Conservation (phyloP, 1,140 invertebrate genomes). For the Pseudomyrmex concolor region DNA sequence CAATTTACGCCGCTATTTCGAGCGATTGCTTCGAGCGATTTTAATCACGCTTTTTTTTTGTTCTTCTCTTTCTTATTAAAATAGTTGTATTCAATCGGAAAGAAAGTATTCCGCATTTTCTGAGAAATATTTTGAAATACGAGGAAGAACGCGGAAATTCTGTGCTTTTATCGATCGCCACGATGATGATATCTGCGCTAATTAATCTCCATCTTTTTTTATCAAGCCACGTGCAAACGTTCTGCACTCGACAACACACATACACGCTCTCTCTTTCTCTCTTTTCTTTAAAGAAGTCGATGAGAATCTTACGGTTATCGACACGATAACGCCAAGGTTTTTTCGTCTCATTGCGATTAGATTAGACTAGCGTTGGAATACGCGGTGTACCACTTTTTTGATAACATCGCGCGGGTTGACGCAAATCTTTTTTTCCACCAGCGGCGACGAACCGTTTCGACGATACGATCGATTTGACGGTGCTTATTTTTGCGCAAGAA, state of each 20-base stretch:
- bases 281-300: constrained; percentile 1
- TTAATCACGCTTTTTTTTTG: not conserved
- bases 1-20: too few relatives aligned
- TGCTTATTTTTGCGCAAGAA: constrained; percentile 9
- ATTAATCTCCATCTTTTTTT: not conserved
- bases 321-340: constrained; percentile 42
- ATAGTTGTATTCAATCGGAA: not conserved
- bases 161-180: not conserved
- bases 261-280: too few relatives aligned
- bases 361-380: constrained; percentile 48
- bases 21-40: not conserved
- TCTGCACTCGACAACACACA: not conserved
- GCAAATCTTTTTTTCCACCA: not conserved
- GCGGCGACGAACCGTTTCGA: not conserved
- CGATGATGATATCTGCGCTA: not conserved
- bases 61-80: not conserved
- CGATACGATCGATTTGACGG: constrained; percentile 4
- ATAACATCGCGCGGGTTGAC: constrained; percentile 55
- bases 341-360: constrained; percentile 60
- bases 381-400: constrained; percentile 37
- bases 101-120: not conserved
- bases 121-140: not conserved
- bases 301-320: constrained; percentile 59
- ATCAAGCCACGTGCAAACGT: not conserved
- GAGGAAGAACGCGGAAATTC: not conserved